Base-by-base conservation (phyloP, 37 sponge, comb jelly and placozoan genomes). In the Mnemiopsis leidyi region DNA sequence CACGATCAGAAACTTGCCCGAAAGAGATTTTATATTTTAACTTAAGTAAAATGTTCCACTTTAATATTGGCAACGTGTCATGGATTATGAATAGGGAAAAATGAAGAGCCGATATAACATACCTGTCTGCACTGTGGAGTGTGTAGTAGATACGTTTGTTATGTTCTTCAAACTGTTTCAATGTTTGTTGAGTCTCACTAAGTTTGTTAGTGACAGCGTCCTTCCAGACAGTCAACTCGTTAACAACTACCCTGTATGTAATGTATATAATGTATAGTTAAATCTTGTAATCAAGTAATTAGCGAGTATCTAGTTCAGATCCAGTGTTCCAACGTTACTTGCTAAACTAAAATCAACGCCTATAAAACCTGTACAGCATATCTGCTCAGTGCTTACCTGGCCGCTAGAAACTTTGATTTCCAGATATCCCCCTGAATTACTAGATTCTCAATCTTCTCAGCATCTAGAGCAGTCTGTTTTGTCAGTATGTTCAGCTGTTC, bases 391-490 rank as follows among this genome's bases (percentile, higher is more conserved):
- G 20, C 30, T 23, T 28, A 71, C 75, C 75, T 71, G 20, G 75
- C n/a, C 5, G 75, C 75, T 71, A 71, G n/a, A 18, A 71, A 71
- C n/a, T 71, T 71, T 23, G 75, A 71, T 28, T 71, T 71, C 75
- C 75, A 71, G 30, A 71, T 71, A 18, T 71, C 75, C 20, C 75
- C 75, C 75, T 71, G 75, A 71, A 71, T 71, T 13, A 71, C 75
- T 18, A 71, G n/a, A 28, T 71, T 71, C n/a, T 71, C 75, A 23
- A 71, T 71, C 20, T 25, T 71, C 75, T 71, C 75, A 23, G 75
- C 75, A 71, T 71, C 75, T 71, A n/a, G 30, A 71, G 75, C 75
- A 7, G 75, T 71, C n/a, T 71, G 75, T 71, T 71, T 71, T 18
- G 75, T 71, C 3, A 71, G 75, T n/a, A 71, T 71, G 75, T 71